Conservation (phyloP, 2,888 invertebrate species). For the Tolmerus cingulatus region DNA sequence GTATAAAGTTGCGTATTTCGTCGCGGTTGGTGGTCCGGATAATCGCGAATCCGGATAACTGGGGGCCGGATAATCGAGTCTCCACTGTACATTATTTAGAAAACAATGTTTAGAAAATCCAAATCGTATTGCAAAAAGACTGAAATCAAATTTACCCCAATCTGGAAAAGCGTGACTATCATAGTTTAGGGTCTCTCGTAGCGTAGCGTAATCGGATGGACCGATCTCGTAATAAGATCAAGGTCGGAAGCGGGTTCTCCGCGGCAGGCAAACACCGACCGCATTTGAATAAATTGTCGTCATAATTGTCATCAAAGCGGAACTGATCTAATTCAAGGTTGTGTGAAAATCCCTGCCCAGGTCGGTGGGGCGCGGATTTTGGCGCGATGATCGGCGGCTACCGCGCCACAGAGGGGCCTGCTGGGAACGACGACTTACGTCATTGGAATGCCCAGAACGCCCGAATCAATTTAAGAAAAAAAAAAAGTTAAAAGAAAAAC, state of each 20-base stretch:
- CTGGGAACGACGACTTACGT: background rate
- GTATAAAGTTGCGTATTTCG: no score
- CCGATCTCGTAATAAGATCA: background rate
- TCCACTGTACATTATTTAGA: no score
- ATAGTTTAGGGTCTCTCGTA: no score
- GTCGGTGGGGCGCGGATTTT: background rate
- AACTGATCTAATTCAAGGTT: conserved; percentile 19
- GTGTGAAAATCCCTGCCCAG: background rate
- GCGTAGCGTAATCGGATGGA: background rate
- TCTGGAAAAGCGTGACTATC: no score
- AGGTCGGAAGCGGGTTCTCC: background rate
- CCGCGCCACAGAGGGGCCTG: background rate
- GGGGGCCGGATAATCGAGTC: no score
- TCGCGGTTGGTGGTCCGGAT: no score
- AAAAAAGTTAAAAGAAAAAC: background rate
- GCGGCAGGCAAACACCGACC: background rate
- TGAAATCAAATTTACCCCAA: no score
- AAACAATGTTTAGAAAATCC: no score
- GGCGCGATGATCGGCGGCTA: background rate
- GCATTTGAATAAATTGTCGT: background rate
- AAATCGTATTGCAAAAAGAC: no score
- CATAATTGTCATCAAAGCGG: conserved; percentile 10
- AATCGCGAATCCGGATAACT: no score
- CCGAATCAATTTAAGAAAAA: background rate
- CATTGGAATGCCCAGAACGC: conserved; percentile 23